Percentiles rank a stretch among this genome's conserved stretches.
Conservation (phyloP, 2,888 invertebrate species). For the Tachina fera region DNA sequence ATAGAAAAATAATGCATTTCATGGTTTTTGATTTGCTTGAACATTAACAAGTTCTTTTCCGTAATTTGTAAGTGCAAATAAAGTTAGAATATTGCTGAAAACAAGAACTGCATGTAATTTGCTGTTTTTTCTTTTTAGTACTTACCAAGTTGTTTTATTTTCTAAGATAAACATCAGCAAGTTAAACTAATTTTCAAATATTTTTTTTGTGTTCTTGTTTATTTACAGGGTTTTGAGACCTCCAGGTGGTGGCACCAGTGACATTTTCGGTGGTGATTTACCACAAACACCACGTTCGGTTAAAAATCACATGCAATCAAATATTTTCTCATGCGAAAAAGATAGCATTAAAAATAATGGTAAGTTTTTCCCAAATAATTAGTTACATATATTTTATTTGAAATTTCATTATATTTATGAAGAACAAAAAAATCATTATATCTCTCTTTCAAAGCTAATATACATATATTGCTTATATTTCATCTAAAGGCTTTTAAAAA, state of each 20-base stretch:
- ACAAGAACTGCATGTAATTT: not conserved
- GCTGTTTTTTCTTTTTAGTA: slow-evolving; percentile 10
- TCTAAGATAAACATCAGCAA: slow-evolving; percentile 37
- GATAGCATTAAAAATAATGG: slow-evolving; percentile 81
- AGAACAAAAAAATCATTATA: not conserved
- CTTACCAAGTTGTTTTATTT: slow-evolving; percentile 11
- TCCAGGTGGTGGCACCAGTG: slow-evolving; percentile 86
- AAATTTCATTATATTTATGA: slow-evolving; percentile 10
- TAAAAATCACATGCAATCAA: slow-evolving; percentile 83
- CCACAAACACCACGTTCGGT: slow-evolving; percentile 81
- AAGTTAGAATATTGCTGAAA: not conserved
- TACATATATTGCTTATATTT: slow-evolving; percentile 46
- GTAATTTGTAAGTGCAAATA: slow-evolving; percentile 22
- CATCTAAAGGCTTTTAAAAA: slow-evolving; percentile 20
- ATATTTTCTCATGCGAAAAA: slow-evolving; percentile 83
- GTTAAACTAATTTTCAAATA: slow-evolving; percentile 48
- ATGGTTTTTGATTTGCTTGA: slow-evolving; percentile 74
- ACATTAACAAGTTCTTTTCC: slow-evolving; percentile 41
- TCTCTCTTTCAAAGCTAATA: slow-evolving; percentile 34
- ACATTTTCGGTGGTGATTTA: slow-evolving; percentile 84
- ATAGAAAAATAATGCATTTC: slow-evolving; percentile 73
- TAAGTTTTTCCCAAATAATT: slow-evolving; percentile 73
- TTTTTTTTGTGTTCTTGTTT: slow-evolving; percentile 56
- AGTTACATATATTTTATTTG: not conserved
- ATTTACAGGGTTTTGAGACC: slow-evolving; percentile 86